A percentile compares a stretch with the other conserved stretches of the same genome.
phyloP scores from a whole-genome alignment of 2,113 vertebrate genomes.

The Numenius arquata region DNA sequence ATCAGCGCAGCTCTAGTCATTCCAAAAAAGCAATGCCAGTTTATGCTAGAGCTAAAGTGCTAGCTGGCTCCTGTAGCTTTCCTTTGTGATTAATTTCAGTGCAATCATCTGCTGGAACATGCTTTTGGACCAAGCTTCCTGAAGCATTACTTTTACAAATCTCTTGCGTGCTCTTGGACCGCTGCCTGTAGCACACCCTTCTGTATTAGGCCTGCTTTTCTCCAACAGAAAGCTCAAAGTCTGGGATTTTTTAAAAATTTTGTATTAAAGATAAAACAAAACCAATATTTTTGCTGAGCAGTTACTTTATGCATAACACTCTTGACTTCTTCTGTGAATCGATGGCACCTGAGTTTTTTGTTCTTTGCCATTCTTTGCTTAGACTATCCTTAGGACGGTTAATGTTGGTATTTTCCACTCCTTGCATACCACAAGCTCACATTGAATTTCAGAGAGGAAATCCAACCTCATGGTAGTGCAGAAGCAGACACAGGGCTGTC shows the following conservation, averaged over 20 bases:
- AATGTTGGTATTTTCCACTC: not conserved
- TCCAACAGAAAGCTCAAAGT: not conserved
- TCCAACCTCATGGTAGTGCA: not conserved
- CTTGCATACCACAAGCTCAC: not conserved
- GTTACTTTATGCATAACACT: not conserved
- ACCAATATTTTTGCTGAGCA: not conserved
- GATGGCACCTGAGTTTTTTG: not conserved
- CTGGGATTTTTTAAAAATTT: not conserved
- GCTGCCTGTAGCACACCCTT: constrained; percentile 46
- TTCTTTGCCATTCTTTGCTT: not conserved
- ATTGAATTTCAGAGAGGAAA: not conserved
- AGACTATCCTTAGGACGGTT: not conserved
- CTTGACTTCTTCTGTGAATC: not conserved
- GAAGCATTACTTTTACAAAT: constrained; percentile 51
- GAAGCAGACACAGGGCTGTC: not conserved
- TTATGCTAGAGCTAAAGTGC: not conserved
- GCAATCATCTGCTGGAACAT: constrained; percentile 49
- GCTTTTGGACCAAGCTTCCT: constrained; percentile 29
- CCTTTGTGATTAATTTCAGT: constrained; percentile 57
- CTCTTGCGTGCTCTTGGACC: constrained; percentile 22
- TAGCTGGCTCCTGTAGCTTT: constrained; percentile 50
- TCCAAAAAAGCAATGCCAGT: constrained; percentile 52
- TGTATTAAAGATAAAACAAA: not conserved
- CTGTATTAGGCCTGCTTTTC: constrained; percentile 22
- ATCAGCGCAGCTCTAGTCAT: constrained; percentile 19